Evolutionary conservation across 2,797 vertebrate species (phyloP), one percentile per base, ranked within the genome.

Genomic region (Amblyopsis hoosieri): DNA sequence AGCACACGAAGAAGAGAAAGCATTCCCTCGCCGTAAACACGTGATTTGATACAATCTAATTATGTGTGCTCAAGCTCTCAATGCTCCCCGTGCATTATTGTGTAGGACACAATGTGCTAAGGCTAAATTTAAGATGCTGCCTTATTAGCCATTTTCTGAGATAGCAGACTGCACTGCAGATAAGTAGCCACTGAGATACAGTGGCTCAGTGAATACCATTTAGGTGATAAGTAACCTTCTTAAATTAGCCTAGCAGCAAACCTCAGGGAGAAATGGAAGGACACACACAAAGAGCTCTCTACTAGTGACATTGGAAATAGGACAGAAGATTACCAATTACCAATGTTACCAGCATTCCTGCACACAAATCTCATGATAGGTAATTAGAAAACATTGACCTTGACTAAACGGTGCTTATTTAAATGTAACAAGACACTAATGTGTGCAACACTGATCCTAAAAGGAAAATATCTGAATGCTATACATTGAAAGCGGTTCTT

Each of bases 211-310:
- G 75, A 82, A 80, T 74, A 82, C 83, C 80, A 78, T 86, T 78
- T 69, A 73, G 77, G 74, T 79, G 83, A 85, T 68, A 81, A 86
- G 85, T 87, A 77, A 80, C 77, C 78, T 77, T 80, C 82, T 84
- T 82, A 83, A 85, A 87, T 85, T 84, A 87, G 75, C 73, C 60
- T 49, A 71, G 79, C 62, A 75, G 78, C 76, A 79, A 72, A 76
- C 19, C 45, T 49, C 61, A 77, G 78, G 67, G 74, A 82, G 57
- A 56, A 67, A 72, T 14, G 19, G 12, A 37, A 8, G 31, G 31
- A 50, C 13, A 17, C 10, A 0, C 37, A 54, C 54, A 60, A 58
- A 48, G 52, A 59, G 52, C 49, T 15, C 50, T 62, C 33, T 45
- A 59, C 63, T 58, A 45, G 13, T 37, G 48, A 67, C 29, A 12